Base-by-base conservation (phyloP, 53 echinoderm and acorn worm species). In the Mesocentrotus franciscanus region DNA sequence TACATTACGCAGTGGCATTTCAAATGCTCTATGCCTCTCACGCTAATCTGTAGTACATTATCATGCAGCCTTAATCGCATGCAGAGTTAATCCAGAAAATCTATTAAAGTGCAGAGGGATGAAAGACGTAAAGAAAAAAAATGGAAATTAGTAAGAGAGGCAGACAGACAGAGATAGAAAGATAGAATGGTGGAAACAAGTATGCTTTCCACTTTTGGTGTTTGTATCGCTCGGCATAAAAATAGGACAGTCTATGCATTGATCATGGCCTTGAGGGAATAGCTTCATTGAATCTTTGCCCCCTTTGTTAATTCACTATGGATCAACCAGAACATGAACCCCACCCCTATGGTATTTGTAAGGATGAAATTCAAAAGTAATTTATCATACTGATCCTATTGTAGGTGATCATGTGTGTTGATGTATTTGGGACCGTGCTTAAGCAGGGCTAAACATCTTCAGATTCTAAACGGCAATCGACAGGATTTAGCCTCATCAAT, bases 401-500 rank as follows among this genome's bases (percentile, higher is more conserved):
- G 58, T 6, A 56, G 87, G 27, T 26, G 56, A 74, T 75, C 49
- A 71, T 92, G 30, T 92, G 57, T 75, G 92, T 75, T 92, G 92
- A 92, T 92, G 92, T 56, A 92, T 74, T 22, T 14, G 74, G 56
- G 71, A 92, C 92, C 22, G 29, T 12, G 49, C 64, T 92, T 75
- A 92, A 30, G 29, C 70, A 20, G 66, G 72, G 66, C 71, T 92
- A n/a, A 92, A 42, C 57, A 62, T 91, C 74, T 64, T 91, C 91
- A 64, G 34, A 91, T 61, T 75, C 71, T 56, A 92, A 74, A 68
- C 6, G 29, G 75, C 92, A 92, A 92, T 92, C 17, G 58, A 56
- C 57, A 29, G 74, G 92, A 92, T 92, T 92, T 75, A 42, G 22
- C 20, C 10, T 56, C 92, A 92, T 92, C 92, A 92, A 92, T 92